phyloP scores from a whole-genome alignment of 2,888 invertebrate species.

The Conus canariensis region DNA sequence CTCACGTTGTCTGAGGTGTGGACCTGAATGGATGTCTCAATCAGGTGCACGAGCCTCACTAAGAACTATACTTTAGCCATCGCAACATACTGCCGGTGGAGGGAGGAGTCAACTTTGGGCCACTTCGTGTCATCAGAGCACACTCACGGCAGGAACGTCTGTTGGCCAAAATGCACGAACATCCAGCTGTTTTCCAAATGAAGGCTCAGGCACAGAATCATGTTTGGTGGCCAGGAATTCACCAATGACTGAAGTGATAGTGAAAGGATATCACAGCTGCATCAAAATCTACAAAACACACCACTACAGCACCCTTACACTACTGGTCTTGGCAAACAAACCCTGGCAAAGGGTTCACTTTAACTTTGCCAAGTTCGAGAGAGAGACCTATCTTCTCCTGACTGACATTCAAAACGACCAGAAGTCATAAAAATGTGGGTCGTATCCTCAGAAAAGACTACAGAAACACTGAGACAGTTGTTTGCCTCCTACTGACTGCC shows the following conservation, averaged over 20 bases:
- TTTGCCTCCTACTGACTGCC: constrained; percentile 50
- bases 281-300: constrained; percentile 57
- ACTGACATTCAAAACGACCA: constrained; percentile 60
- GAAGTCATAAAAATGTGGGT: constrained; percentile 42
- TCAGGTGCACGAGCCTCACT: constrained; percentile 23
- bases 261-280: constrained; percentile 54
- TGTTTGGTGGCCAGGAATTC: constrained; percentile 41
- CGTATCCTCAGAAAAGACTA: constrained; percentile 28
- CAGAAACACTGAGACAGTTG: background rate
- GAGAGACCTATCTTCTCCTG: constrained; percentile 55
- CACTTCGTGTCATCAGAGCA: constrained; percentile 48
- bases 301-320: constrained; percentile 55
- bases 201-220: constrained; percentile 54
- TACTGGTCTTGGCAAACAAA: constrained; percentile 52
- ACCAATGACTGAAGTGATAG: constrained; percentile 40
- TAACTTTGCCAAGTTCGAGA: constrained; percentile 61
- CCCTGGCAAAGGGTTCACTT: constrained; percentile 65
- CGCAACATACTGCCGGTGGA: constrained; percentile 43
- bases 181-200: constrained; percentile 56
- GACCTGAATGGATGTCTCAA: constrained; percentile 24
- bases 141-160: constrained; percentile 28
- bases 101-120: constrained; percentile 49
- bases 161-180: constrained; percentile 48
- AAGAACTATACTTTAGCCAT: background rate
- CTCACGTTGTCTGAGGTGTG: constrained; percentile 8